Base-by-base conservation (phyloP, 23 tunicate species). In the Halocynthia aurantium region DNA sequence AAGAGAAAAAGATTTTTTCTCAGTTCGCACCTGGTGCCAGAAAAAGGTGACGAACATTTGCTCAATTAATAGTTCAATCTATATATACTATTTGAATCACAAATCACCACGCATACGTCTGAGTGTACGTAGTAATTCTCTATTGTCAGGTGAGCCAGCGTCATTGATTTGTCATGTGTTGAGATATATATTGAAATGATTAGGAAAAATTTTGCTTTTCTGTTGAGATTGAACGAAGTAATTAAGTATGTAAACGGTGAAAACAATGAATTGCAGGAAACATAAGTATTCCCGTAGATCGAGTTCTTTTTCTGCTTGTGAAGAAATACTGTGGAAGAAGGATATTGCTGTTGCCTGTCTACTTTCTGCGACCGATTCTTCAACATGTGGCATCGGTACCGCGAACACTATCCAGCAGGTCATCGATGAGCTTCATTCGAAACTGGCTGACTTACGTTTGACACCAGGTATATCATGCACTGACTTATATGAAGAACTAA, bases 1-100 rank as follows among this genome's bases (percentile, higher is more conserved):
- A 85, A 62, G 97, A 90, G 77, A 83, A 77, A 61, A 81, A 54
- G 53, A 90, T 90, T 5, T 90, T 90, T 85, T 88, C 97, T 13
- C 81, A 75, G 51, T 52, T 90, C 52, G 82, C 90, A 10, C 84
- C 90, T 52, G 82, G 90, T 44, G 11, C 90, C 44, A 90, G 72
- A 13, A 85, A 90, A 62, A 81, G 72, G 97, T 90, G 66, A 71
- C 53, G 70, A 10, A 40, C 44, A 4, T 31, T 31, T 31, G 44
- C 44, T 31, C 44, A 1, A 31, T 31, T 31, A 31, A 31, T 67
- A 49, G 40, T 67, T 19, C 4, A 67, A 5, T 21, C 72, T 19
- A 67, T 4, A 17, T 11, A 21, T 67, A 15, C 12, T 40, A 2
- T 15, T 11, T 67, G 72, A 67, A 13, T 10, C 22, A 67, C 31